phyloP scores from a whole-genome alignment of 2,888 invertebrate genomes.

The Drosophila neotestacea region DNA sequence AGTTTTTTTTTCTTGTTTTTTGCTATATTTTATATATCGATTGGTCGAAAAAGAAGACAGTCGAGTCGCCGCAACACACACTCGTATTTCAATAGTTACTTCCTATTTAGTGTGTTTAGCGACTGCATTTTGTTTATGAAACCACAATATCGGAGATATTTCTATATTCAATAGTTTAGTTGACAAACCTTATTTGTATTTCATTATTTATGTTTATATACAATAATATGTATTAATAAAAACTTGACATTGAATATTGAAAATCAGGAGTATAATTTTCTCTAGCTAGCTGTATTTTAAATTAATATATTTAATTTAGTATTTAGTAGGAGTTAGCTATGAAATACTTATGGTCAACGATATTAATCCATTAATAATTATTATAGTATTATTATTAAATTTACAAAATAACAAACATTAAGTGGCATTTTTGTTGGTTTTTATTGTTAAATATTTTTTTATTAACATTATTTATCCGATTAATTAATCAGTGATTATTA shows the following conservation, averaged over 20 bases:
- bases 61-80: background rate
- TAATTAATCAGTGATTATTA: background rate
- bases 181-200: background rate
- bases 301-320: too few relatives aligned
- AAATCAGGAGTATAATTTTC: too few relatives aligned
- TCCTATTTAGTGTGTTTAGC: background rate
- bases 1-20: background rate
- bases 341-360: too few relatives aligned
- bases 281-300: too few relatives aligned
- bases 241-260: too few relatives aligned
- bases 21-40: background rate
- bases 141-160: background rate
- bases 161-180: background rate
- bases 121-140: background rate
- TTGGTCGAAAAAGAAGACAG: constrained; percentile 3
- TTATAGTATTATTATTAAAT: too few relatives aligned
- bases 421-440: too few relatives aligned
- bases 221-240: too few relatives aligned
- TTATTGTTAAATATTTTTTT: too few relatives aligned
- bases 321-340: too few relatives aligned
- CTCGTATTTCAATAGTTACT: constrained; percentile 4
- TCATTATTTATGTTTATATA: background rate
- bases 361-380: too few relatives aligned
- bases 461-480: background rate
- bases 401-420: too few relatives aligned